Evolutionary conservation across 2,888 invertebrate species (phyloP).

Genomic region (Ischnura elegans): DNA sequence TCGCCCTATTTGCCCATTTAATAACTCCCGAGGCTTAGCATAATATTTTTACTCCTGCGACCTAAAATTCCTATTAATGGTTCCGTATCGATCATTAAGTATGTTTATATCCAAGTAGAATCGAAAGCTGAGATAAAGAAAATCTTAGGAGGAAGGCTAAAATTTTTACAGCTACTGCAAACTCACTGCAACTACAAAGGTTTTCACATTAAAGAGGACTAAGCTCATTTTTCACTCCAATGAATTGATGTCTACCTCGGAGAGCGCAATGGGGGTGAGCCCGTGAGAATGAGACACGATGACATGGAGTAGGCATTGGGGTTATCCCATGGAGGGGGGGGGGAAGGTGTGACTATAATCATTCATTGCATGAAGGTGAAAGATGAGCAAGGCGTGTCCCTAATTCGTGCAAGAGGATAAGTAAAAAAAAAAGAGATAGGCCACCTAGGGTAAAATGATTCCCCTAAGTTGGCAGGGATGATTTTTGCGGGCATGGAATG

Average conservation of each 20-base stretch:
- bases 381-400: neutral
- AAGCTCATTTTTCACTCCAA: neutral
- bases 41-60: too few species aligned
- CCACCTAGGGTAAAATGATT: neutral
- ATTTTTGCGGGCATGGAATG: neutral
- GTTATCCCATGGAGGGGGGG: neutral
- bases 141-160: neutral
- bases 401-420: neutral
- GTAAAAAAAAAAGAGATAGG: neutral
- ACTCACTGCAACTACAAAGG: neutral
- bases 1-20: too few species aligned
- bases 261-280: neutral
- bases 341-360: neutral
- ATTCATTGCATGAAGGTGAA: neutral
- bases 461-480: neutral
- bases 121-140: neutral
- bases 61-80: too few species aligned
- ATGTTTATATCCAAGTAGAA: neutral
- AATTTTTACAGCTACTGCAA: neutral
- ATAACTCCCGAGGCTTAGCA: too few species aligned
- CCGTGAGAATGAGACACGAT: neutral
- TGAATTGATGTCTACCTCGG: neutral
- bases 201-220: neutral
- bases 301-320: neutral
- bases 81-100: neutral